phyloP scores from a whole-genome alignment of 2,113 vertebrate genomes.

The Anhinga anhinga region DNA sequence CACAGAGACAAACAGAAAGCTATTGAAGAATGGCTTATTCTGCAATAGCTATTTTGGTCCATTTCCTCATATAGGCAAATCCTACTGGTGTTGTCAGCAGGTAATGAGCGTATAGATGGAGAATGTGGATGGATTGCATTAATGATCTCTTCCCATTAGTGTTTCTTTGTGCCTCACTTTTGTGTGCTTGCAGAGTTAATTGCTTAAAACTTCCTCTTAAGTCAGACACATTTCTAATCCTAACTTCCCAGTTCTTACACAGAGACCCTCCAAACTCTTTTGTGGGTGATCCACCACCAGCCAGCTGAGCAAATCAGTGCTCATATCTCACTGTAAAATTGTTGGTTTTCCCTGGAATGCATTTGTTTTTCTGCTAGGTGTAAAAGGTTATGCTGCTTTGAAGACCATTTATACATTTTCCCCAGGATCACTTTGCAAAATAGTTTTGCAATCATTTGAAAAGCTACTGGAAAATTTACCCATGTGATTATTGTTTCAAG shows the following conservation, averaged over 20 bases:
- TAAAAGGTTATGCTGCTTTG: background rate
- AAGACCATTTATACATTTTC: background rate
- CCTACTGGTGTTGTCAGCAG: slow-evolving; percentile 60
- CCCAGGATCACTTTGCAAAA: background rate
- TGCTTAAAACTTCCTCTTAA: slow-evolving; percentile 58
- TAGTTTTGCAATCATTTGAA: background rate
- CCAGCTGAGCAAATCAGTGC: background rate
- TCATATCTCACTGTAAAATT: background rate
- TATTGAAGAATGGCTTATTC: slow-evolving; percentile 53
- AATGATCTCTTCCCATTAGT: slow-evolving; percentile 65
- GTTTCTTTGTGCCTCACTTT: slow-evolving; percentile 61
- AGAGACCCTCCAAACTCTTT: slow-evolving; percentile 29
- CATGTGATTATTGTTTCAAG: background rate
- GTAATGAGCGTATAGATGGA: slow-evolving; percentile 60
- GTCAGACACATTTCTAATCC: slow-evolving; percentile 33
- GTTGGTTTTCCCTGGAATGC: background rate
- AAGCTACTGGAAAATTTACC: background rate
- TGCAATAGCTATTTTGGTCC: slow-evolving; percentile 51
- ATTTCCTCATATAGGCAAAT: slow-evolving; percentile 58
- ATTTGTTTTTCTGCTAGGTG: background rate
- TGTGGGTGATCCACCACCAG: background rate
- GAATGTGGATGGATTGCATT: slow-evolving; percentile 55
- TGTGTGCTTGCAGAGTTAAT: slow-evolving; percentile 60
- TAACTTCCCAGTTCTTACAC: slow-evolving; percentile 6
- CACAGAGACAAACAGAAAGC: slow-evolving; percentile 54